These are phyloP conservation scores for Sericinus montela DNA, from an alignment of 2,888 invertebrate genomes.

Conservation along the genomic window DNA sequence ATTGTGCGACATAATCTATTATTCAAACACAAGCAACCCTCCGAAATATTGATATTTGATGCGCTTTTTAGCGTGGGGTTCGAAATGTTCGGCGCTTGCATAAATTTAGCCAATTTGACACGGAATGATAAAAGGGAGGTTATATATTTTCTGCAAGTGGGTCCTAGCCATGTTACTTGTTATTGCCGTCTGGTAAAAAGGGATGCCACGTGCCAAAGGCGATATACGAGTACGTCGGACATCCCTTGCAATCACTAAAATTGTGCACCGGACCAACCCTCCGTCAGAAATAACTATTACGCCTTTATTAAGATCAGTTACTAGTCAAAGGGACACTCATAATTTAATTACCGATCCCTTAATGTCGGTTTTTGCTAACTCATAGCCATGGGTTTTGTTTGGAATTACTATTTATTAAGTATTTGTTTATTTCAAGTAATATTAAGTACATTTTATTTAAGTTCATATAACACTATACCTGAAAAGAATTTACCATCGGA, in stretches of 20 bases:
- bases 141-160: slow-evolving; percentile 10
- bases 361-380: slow-evolving; percentile 51
- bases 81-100: slow-evolving; percentile 56
- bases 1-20: slow-evolving; percentile 40
- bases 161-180: neutral
- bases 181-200: slow-evolving; percentile 13
- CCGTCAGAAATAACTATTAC: slow-evolving; percentile 68
- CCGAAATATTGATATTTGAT: slow-evolving; percentile 69
- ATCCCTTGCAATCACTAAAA: slow-evolving; percentile 42
- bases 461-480: no score
- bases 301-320: slow-evolving; percentile 70
- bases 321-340: slow-evolving; percentile 69
- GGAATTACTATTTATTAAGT: neutral
- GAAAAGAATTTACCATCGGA: no score
- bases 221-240: slow-evolving; percentile 18
- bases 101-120: slow-evolving; percentile 75
- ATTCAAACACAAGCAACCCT: slow-evolving; percentile 49
- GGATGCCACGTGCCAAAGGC: slow-evolving; percentile 19
- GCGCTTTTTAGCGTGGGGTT: slow-evolving; percentile 41
- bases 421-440: neutral
- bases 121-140: slow-evolving; percentile 35
- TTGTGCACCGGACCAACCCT: slow-evolving; percentile 57
- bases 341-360: slow-evolving; percentile 68
- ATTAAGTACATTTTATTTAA: no score
- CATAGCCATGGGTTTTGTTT: slow-evolving; percentile 30